Conservation (phyloP, 2,888 invertebrate species). For the Rhingia campestris region DNA sequence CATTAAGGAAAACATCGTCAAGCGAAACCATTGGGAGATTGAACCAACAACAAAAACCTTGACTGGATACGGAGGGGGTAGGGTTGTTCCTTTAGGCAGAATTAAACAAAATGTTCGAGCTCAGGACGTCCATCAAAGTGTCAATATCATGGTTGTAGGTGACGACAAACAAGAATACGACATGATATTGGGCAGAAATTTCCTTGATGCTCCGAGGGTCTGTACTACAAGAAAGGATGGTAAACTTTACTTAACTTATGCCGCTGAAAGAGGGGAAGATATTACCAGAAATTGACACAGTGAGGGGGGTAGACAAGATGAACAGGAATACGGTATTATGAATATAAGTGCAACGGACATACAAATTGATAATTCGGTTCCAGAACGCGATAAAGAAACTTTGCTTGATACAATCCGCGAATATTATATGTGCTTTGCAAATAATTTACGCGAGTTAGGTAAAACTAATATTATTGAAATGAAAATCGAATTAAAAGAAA, state of each 20-base stretch:
- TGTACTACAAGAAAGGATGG: constrained; percentile 23
- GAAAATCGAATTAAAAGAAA: constrained; percentile 16
- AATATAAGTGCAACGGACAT: not conserved
- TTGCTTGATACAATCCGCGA: not conserved
- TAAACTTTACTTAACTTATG: constrained; percentile 22
- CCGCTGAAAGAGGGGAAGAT: not conserved
- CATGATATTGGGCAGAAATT: constrained; percentile 26
- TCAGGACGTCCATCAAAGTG: constrained; percentile 21
- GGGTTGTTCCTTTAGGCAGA: constrained; percentile 17
- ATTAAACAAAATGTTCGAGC: constrained; percentile 4
- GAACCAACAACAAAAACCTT: not conserved
- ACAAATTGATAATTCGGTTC: not conserved
- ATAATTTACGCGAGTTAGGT: constrained; percentile 12
- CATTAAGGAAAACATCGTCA: constrained; percentile 1
- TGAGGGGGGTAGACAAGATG: not conserved
- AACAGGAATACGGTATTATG: not conserved
- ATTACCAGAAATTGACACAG: not conserved
- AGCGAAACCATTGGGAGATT: not conserved
- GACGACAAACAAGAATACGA: constrained; percentile 35
- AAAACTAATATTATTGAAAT: constrained; percentile 21
- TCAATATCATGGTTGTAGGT: constrained; percentile 40
- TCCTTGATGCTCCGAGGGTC: constrained; percentile 33
- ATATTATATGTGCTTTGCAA: constrained; percentile 7
- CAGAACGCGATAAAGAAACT: not conserved
- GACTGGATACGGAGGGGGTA: constrained; percentile 12